phyloP scores from a whole-genome alignment of 2,113 vertebrate genomes.

The Pollachius pollachius region DNA sequence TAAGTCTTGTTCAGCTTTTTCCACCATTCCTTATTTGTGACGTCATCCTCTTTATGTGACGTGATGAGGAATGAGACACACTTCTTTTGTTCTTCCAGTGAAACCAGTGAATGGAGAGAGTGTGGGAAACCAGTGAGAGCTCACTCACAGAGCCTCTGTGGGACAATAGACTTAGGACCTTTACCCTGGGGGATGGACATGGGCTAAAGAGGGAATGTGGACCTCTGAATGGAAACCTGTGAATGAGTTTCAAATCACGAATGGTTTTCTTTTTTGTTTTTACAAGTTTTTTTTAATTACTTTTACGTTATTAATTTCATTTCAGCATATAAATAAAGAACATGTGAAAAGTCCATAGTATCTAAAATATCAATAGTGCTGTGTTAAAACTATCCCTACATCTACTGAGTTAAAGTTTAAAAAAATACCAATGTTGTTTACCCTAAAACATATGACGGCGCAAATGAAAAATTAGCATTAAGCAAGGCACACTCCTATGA shows the following conservation, averaged over 20 bases:
- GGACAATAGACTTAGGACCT: conserved; percentile 48
- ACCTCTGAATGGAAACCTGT: neutral
- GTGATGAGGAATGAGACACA: conserved; percentile 63
- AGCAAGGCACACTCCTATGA: conserved; percentile 28
- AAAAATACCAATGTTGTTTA: neutral
- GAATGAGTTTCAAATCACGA: neutral
- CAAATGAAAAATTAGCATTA: conserved; percentile 17
- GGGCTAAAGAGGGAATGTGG: neutral
- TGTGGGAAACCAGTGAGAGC: conserved; percentile 68
- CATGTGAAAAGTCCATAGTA: too few species aligned
- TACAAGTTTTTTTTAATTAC: neutral
- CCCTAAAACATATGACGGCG: neutral
- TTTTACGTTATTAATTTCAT: neutral
- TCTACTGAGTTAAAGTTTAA: neutral
- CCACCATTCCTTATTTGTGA: too few species aligned
- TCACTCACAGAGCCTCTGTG: conserved; percentile 57
- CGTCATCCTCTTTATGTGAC: conserved; percentile 39
- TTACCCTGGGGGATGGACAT: neutral
- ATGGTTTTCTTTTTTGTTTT: neutral
- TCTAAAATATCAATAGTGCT: too few species aligned
- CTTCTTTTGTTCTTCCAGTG: conserved; percentile 62
- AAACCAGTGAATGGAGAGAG: conserved; percentile 20
- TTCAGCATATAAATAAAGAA: too few species aligned
- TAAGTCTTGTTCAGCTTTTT: neutral
- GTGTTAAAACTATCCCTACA: too few species aligned